Base-by-base conservation (phyloP, 2,113 vertebrate species). In the Sceloporus tristichus region DNA sequence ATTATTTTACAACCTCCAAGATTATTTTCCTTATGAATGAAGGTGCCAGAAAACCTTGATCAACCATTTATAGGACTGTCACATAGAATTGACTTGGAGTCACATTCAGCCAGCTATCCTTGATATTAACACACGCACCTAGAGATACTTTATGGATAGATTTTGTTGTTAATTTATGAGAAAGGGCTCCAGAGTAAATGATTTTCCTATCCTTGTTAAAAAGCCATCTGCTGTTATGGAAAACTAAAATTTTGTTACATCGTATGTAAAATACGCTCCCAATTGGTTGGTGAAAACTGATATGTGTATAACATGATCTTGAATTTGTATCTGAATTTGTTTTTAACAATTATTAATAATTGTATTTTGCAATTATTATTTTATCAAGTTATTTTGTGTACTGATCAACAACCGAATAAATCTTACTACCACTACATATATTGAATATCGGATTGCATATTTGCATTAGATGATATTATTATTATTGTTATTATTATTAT, bases 401-500 rank as follows among this genome's bases (percentile, higher is more conserved):
- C 34, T 34, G 34, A 1, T 34, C 34, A 34, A 34, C 34, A 34
- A 34, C 34, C 34, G 34, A 34, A 34, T 34, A 34, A 34, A 34
- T 34, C 34, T 34, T 34, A 34, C 34, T 34, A 34, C 34, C 1
- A 34, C 34, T 48, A 13, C 21, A 77, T 66, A 23, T 25, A 83
- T 4, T 76, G 71, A 75, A 88, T n/a, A 53, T 18, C 27, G 66
- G 54, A 85, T 40, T 48, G 7, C 34, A 66, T 48, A 65, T 75
- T 62, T 13, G 71, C 25, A 80, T 7, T 40, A 73, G 19, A 1
- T 71, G 3, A 29, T 40, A 66, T n/a, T 27, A n/a, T 73, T 87
- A 27, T 75, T 91, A 40, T 79, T 38, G 21, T 38, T 87, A 27
- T 75, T 91, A 40, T 79, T 38, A 21, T 38, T 40, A 66, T n/a